Conservation (phyloP, 2,797 vertebrate species). For the Tadarida brasiliensis region DNA sequence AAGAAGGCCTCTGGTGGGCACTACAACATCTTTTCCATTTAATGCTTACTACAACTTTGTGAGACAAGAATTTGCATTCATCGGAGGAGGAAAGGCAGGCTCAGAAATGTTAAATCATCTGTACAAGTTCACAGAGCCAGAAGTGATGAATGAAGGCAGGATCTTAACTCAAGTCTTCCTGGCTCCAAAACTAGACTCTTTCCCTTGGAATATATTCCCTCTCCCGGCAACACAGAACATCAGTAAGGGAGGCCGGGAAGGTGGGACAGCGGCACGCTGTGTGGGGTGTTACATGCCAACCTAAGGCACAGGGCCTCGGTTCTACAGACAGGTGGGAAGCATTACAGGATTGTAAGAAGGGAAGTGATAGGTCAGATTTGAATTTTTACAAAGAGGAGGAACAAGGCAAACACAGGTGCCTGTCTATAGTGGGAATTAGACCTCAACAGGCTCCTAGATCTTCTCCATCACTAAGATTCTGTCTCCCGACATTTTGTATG, state of each 20-base stretch:
- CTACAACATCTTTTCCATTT: not conserved
- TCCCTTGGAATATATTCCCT: not conserved
- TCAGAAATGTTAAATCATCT: not conserved
- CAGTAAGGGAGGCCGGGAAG: not conserved
- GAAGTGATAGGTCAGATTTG: not conserved
- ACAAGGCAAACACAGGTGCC: not conserved
- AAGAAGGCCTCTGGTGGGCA: not conserved
- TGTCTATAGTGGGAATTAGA: not conserved
- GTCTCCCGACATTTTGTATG: not conserved
- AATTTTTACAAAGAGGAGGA: constrained; percentile 28
- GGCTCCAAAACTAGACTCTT: not conserved
- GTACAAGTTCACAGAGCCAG: not conserved
- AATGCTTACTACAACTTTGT: not conserved
- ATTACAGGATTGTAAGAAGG: not conserved
- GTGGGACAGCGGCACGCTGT: not conserved
- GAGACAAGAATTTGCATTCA: not conserved
- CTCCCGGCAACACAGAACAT: not conserved
- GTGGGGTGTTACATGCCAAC: not conserved
- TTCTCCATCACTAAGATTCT: not conserved
- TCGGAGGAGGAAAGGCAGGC: not conserved
- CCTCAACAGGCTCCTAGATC: not conserved
- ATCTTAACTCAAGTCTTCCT: not conserved
- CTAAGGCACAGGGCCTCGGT: not conserved
- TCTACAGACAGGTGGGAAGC: not conserved
- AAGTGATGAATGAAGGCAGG: not conserved